These are phyloP conservation scores for Temnothorax longispinosus DNA, from an alignment of 1,140 invertebrate species.

Conservation along the genomic window DNA sequence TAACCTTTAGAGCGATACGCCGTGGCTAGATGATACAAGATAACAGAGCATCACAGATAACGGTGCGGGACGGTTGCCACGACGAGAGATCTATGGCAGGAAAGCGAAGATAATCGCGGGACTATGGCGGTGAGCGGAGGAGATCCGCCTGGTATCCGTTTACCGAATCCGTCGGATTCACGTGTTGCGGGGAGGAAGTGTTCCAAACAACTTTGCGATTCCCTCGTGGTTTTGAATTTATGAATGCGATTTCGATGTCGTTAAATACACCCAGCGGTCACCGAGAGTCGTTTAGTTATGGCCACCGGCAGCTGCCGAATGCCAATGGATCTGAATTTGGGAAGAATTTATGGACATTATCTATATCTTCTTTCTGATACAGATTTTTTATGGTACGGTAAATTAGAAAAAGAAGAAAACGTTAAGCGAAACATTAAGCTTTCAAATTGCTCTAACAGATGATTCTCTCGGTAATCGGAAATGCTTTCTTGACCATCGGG, in stretches of 20 bases:
- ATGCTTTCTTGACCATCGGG: background rate
- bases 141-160: slow-evolving; percentile 49
- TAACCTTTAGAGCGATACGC: slow-evolving; percentile 59
- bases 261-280: slow-evolving; percentile 14
- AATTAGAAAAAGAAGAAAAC: background rate
- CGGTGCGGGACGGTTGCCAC: slow-evolving; percentile 38
- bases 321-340: background rate
- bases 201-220: slow-evolving; percentile 29
- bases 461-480: background rate
- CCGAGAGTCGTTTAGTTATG: slow-evolving; percentile 16
- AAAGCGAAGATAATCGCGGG: slow-evolving; percentile 64
- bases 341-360: background rate
- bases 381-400: background rate
- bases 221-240: slow-evolving; percentile 18
- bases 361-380: background rate
- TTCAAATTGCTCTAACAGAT: background rate
- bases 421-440: background rate
- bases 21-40: slow-evolving; percentile 62
- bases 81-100: slow-evolving; percentile 59
- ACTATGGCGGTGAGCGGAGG: slow-evolving; percentile 30
- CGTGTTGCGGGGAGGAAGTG: slow-evolving; percentile 2
- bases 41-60: slow-evolving; percentile 65
- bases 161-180: slow-evolving; percentile 50
- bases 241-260: slow-evolving; percentile 23
- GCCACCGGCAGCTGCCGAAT: background rate